Evolutionary conservation across 2,888 invertebrate genomes (phyloP), one percentile per base, ranked within the genome.

Genomic region (Drosophila colorata): DNA sequence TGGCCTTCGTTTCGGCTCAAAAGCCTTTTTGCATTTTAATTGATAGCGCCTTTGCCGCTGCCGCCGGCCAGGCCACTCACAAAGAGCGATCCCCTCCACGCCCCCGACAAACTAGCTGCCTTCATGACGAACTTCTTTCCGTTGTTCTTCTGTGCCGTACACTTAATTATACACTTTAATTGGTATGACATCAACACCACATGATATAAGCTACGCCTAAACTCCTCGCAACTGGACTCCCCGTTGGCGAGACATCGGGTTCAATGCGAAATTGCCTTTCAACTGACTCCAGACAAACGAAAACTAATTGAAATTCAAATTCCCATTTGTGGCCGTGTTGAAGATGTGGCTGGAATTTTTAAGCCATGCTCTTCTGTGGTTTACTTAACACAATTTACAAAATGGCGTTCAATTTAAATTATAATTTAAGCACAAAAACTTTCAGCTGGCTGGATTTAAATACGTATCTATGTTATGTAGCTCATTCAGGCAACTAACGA

Each of bases 151-250:
- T 23, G 28, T 41, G 20, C 63, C 55, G 71, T 53, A 80, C 69
- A 73, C 87, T 79, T 85, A 86, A 87, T 84, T 86, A 80, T 82
- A 61, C 67, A 69, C 64, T 83, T 77, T 85, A 87, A 87, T 86
- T 84, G 88, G 72, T 74, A 70, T 58, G 74, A 69, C 75, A 84
- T 75, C 75, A 70, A 56, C 68, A 53, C 69, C 38, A 65, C 65
- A 53, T 66, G 76, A 58, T 52, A 51, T 48, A 56, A 49, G 28
- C 64, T 55, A 63, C 14, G 43, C 23, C 52, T 44, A 47, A 43
- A 14, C 31, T 8, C 41, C 59, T 55, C 47, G 35, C 40, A 18
- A 33, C 33, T 20, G 16, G 43, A 31, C 56, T 14, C 20, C 57
- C 43, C 40, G 41, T 44, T 43, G 51, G 18, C 40, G 48, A 25